phyloP scores from a whole-genome alignment of 2,888 invertebrate genomes.

The Tachina fera region DNA sequence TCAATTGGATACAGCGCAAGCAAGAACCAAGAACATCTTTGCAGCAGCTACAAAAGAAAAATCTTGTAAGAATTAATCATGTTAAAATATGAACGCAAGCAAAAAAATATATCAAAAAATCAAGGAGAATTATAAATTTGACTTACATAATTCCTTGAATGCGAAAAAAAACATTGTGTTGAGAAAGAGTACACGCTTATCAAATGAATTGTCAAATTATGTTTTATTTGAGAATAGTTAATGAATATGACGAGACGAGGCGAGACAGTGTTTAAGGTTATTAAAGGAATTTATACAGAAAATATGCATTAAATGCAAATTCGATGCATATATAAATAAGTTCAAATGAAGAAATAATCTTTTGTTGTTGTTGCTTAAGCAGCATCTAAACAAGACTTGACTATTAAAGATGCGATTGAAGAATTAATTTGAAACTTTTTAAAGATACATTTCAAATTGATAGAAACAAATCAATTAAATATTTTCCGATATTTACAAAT shows the following conservation, averaged over 20 bases:
- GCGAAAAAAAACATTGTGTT: background rate
- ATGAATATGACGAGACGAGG: slow-evolving; percentile 1
- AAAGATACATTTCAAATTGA: too few relatives aligned
- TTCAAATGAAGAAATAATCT: too few relatives aligned
- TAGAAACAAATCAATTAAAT: too few relatives aligned
- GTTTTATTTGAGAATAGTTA: slow-evolving; percentile 32
- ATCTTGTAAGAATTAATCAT: slow-evolving; percentile 67
- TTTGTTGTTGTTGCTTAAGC: too few relatives aligned
- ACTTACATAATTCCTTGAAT: slow-evolving; percentile 46
- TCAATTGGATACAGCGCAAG: slow-evolving; percentile 46
- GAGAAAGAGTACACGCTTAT: slow-evolving; percentile 3
- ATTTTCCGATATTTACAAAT: too few relatives aligned
- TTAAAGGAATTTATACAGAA: background rate
- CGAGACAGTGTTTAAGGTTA: slow-evolving; percentile 18
- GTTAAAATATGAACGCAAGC: slow-evolving; percentile 55
- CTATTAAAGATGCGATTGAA: too few relatives aligned
- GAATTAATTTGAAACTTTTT: too few relatives aligned
- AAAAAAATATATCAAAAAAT: background rate
- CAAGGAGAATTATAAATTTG: slow-evolving; percentile 54
- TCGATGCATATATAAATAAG: too few relatives aligned
- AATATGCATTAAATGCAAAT: background rate
- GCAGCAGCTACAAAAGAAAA: slow-evolving; percentile 19
- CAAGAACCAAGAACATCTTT: slow-evolving; percentile 48
- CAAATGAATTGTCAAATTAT: slow-evolving; percentile 50
- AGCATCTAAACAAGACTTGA: too few relatives aligned